Base-by-base conservation (phyloP, 2,797 vertebrate species). In the Sandelia bainsii region DNA sequence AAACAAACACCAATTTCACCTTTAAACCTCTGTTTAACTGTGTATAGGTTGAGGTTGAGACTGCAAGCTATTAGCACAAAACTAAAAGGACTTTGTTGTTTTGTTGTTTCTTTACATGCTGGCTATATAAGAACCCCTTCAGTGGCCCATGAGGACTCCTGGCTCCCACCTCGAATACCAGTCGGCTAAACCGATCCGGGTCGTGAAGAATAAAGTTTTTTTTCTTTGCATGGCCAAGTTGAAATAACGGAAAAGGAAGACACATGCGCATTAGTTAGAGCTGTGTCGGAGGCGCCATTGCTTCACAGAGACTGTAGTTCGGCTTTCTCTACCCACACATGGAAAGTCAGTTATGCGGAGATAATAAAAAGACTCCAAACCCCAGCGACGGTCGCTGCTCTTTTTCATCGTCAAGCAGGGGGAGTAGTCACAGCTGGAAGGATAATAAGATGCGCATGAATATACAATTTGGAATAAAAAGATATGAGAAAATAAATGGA, bases 361-460 rank as follows among this genome's bases (percentile, higher is more conserved):
- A 23, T 52, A n/a, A 68, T 52, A 69, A 73, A 85, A 89, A 82
- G 82, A 93, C 89, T 92, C 72, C 90, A 94, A 87, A 20, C 49
- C 89, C 93, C 91, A 82, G 72, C 50, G 42, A 63, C 77, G 23
- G n/a, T 6, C 49, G 53, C 72, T 49, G 63, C 65, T 64, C 66
- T 68, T 63, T 85, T 84, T 69, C 53, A 57, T 85, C 82, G 80
- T 72, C 75, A 63, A 79, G 77, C 83, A 80, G 91, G 90, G 90
- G 91, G 92, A 92, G 90, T 89, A 92, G 92, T 85, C 92, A 89
- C 93, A 92, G 92, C 93, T 94, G 94, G 91, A 92, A 87, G 83
- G 90, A 91, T 91, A 92, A 93, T 91, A 90, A 94, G 92, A 94
- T 94, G 93, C 94, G 92, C 92, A 93, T 93, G 92, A 94, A 93